phyloP scores from a whole-genome alignment of 2,888 invertebrate genomes.

The Limulus polyphemus region DNA sequence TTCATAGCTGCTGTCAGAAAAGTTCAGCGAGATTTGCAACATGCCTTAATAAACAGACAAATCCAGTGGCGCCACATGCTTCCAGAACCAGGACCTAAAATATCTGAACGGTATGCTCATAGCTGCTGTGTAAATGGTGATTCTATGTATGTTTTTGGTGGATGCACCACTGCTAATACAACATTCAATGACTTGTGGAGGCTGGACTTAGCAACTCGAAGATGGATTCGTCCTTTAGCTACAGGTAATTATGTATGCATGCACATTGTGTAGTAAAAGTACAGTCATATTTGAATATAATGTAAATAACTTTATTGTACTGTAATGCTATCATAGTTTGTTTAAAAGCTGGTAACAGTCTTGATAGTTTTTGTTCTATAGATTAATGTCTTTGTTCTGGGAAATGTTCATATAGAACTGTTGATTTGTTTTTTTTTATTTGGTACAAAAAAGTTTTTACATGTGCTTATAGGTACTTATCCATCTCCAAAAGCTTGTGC shows the following conservation, averaged over 20 bases:
- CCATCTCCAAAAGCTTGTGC: slow-evolving; percentile 94
- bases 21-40: slow-evolving; percentile 17
- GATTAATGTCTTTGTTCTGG: too few species aligned
- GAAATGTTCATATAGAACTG: too few species aligned
- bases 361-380: too few species aligned
- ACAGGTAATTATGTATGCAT: slow-evolving; percentile 30
- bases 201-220: slow-evolving; percentile 69
- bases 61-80: slow-evolving; percentile 20
- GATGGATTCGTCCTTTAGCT: slow-evolving; percentile 52
- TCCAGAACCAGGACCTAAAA: slow-evolving; percentile 52
- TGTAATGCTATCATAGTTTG: too few species aligned
- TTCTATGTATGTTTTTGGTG: slow-evolving; percentile 90
- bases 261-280: not conserved
- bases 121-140: slow-evolving; percentile 53
- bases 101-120: slow-evolving; percentile 83
- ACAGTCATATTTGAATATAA: not conserved
- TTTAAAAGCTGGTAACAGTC: too few species aligned
- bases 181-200: slow-evolving; percentile 95
- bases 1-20: slow-evolving; percentile 17
- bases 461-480: slow-evolving; percentile 51
- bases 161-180: slow-evolving; percentile 83
- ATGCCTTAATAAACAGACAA: slow-evolving; percentile 14
- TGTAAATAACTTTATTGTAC: not conserved
- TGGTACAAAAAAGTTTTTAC: too few species aligned
- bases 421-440: too few species aligned